Evolutionary conservation across 2,113 vertebrate species (phyloP).

Genomic region (Conger conger): DNA sequence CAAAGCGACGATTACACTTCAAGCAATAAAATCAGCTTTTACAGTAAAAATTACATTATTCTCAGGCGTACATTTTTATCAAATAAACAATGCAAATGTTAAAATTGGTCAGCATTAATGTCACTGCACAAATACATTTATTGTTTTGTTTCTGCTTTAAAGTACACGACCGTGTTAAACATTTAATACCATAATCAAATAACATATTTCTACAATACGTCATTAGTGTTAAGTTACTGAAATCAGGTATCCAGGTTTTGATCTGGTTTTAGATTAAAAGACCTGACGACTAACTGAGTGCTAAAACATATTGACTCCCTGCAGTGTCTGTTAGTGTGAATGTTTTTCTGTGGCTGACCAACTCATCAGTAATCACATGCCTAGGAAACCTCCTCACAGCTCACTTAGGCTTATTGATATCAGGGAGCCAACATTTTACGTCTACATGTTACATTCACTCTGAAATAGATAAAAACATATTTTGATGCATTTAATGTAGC

Average conservation of each 20-base stretch:
- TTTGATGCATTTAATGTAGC: neutral
- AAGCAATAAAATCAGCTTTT: conserved; percentile 31
- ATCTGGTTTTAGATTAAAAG: neutral
- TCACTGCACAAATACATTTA: conserved; percentile 1
- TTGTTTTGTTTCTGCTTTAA: conserved; percentile 9
- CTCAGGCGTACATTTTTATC: conserved; percentile 12
- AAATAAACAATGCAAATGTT: conserved; percentile 16
- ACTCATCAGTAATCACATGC: too few relatives aligned
- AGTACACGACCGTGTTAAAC: conserved; percentile 20
- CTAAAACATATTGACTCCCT: neutral
- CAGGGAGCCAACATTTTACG: neutral
- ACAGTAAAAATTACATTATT: neutral
- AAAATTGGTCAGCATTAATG: neutral
- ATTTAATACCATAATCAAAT: conserved; percentile 24
- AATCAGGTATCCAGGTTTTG: neutral
- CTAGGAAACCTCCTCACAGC: neutral
- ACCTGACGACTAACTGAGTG: neutral
- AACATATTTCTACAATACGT: neutral
- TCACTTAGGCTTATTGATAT: neutral
- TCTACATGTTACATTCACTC: neutral
- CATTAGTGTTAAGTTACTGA: neutral
- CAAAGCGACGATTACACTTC: conserved; percentile 50
- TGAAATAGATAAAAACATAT: neutral
- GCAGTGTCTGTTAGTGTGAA: neutral
- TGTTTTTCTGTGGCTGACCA: neutral